Evolutionary conservation across 2,888 invertebrate species (phyloP).

Genomic region (Macaria liturata): DNA sequence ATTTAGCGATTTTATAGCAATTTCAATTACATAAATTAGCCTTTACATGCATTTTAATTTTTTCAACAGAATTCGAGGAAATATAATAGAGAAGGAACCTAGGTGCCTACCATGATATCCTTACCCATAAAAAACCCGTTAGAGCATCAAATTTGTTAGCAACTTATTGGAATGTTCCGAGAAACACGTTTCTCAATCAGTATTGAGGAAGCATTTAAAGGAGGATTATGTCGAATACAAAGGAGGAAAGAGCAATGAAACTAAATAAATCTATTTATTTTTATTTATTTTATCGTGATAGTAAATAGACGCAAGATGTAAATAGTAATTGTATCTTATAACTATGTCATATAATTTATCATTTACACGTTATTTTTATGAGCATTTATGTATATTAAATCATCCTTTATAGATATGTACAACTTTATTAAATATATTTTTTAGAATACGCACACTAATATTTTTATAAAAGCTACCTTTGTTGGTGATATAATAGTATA

Average conservation of each 20-base stretch:
- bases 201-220: no score
- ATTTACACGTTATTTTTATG: conserved; percentile 71
- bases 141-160: no score
- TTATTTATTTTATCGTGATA: conserved; percentile 76
- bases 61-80: no score
- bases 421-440: conserved; percentile 51
- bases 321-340: conserved; percentile 74
- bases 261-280: conserved; percentile 40
- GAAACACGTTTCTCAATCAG: no score
- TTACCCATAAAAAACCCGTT: no score
- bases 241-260: conserved; percentile 39
- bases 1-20: no score
- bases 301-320: conserved; percentile 78
- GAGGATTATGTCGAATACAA: no score
- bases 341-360: conserved; percentile 50
- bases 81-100: no score
- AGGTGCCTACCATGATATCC: no score
- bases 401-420: conserved; percentile 72
- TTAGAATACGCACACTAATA: conserved; percentile 49
- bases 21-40: no score
- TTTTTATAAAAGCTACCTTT: conserved; percentile 58
- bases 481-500: conserved; percentile 2
- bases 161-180: no score
- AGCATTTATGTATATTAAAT: conserved; percentile 60
- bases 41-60: no score